phyloP scores from a whole-genome alignment of 30 jellyfish, hydroid and myxozoan genomes.

The Phacellophora camtschatica region DNA sequence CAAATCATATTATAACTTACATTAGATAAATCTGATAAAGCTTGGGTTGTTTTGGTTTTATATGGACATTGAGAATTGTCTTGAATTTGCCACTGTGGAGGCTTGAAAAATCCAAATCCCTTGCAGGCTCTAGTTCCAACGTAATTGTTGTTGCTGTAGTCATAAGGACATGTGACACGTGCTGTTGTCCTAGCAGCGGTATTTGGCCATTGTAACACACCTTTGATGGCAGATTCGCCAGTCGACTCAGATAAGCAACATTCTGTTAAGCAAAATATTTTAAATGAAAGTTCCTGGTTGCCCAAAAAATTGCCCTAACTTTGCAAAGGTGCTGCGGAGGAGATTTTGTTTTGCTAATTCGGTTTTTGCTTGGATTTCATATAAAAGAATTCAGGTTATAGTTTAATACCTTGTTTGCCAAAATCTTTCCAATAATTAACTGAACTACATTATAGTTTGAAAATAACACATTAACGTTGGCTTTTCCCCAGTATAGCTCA shows the following conservation, averaged over 20 bases:
- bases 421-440: too few relatives aligned
- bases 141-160: neutral
- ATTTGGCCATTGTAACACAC: slow-evolving; percentile 30
- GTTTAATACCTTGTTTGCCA: too few relatives aligned
- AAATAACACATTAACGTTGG: too few relatives aligned
- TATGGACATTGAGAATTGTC: slow-evolving; percentile 19
- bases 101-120: slow-evolving; percentile 1
- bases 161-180: slow-evolving; percentile 25
- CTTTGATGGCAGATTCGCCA: slow-evolving; percentile 25
- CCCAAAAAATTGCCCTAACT: too few relatives aligned
- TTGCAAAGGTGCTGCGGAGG: too few relatives aligned
- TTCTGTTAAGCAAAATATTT: neutral
- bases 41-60: slow-evolving; percentile 27
- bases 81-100: slow-evolving; percentile 31
- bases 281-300: too few relatives aligned
- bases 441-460: too few relatives aligned
- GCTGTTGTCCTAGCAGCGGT: slow-evolving; percentile 15
- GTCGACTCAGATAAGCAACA: slow-evolving; percentile 37
- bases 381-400: too few relatives aligned
- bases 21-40: slow-evolving; percentile 31
- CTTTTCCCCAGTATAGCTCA: too few relatives aligned
- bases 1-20: neutral
- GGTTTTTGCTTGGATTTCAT: too few relatives aligned
- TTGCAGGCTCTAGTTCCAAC: slow-evolving; percentile 12
- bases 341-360: too few relatives aligned